phyloP scores from a whole-genome alignment of 2,113 vertebrate species.

The Enhydra lutris region DNA sequence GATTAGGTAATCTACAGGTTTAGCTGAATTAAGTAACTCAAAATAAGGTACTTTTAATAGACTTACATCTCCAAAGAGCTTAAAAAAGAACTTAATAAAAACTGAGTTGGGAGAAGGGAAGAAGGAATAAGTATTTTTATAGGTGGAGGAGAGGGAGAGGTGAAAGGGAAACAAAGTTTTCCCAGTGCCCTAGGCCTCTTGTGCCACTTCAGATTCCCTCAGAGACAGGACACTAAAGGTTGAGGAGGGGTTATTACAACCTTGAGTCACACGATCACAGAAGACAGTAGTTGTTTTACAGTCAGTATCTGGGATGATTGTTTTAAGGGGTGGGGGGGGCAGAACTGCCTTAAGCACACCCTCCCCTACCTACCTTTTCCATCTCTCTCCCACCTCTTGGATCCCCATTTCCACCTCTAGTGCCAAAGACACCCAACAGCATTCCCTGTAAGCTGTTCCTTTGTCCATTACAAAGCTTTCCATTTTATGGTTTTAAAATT shows the following conservation, averaged over 20 bases:
- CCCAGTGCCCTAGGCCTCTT: not conserved
- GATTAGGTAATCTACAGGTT: slow-evolving; percentile 32
- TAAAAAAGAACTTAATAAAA: slow-evolving; percentile 37
- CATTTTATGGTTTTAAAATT: slow-evolving; percentile 61
- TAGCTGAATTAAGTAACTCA: slow-evolving; percentile 25
- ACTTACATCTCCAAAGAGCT: slow-evolving; percentile 32
- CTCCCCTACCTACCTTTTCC: slow-evolving; percentile 57
- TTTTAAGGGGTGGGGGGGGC: not conserved
- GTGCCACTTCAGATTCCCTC: not conserved
- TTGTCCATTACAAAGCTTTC: slow-evolving; percentile 53
- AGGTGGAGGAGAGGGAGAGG: not conserved
- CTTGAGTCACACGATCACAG: not conserved
- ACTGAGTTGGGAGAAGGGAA: not conserved
- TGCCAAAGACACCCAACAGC: slow-evolving; percentile 52
- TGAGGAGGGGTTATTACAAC: not conserved
- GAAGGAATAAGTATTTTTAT: not conserved
- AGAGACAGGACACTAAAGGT: not conserved
- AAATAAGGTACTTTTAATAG: slow-evolving; percentile 5
- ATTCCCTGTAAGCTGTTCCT: slow-evolving; percentile 39
- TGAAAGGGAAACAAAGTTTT: not conserved
- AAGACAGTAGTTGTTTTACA: not conserved
- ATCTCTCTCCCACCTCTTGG: slow-evolving; percentile 46
- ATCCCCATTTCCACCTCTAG: slow-evolving; percentile 54
- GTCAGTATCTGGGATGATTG: not conserved
- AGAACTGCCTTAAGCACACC: slow-evolving; percentile 16